phyloP scores from a whole-genome alignment of 2,888 invertebrate genomes.

The Drosophila nigritarsus region DNA sequence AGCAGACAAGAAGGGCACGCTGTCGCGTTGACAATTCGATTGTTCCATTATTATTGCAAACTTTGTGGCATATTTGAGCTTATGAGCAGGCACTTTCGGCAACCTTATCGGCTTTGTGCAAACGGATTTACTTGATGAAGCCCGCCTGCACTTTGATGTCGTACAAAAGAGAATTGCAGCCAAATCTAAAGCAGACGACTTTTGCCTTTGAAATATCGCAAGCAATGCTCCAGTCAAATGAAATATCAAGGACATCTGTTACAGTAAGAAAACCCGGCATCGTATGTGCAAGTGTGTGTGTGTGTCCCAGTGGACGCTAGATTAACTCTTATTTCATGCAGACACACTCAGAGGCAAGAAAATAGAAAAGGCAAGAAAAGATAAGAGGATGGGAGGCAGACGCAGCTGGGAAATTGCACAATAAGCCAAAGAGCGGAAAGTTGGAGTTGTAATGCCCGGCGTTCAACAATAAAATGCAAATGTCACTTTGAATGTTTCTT shows the following conservation, averaged over 20 bases:
- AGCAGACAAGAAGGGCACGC: slow-evolving; percentile 23
- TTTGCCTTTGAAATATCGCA: slow-evolving; percentile 57
- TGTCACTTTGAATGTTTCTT: slow-evolving; percentile 68
- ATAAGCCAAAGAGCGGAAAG: slow-evolving; percentile 68
- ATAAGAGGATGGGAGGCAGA: slow-evolving; percentile 13
- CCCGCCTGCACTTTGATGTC: slow-evolving; percentile 66
- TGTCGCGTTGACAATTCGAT: slow-evolving; percentile 60
- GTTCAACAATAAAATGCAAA: slow-evolving; percentile 75
- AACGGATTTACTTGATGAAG: slow-evolving; percentile 63
- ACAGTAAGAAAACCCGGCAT: slow-evolving; percentile 39
- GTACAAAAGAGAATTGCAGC: slow-evolving; percentile 60
- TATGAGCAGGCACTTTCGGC: slow-evolving; percentile 34
- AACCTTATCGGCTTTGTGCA: slow-evolving; percentile 61
- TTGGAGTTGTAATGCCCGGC: slow-evolving; percentile 64
- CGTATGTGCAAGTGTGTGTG: slow-evolving; percentile 13
- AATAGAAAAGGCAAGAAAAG: slow-evolving; percentile 36
- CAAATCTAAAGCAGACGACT: slow-evolving; percentile 43
- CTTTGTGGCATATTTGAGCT: slow-evolving; percentile 57
- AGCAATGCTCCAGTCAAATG: slow-evolving; percentile 52
- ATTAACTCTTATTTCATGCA: slow-evolving; percentile 74
- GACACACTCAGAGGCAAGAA: slow-evolving; percentile 55
- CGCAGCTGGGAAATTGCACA: slow-evolving; percentile 60
- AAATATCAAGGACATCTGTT: slow-evolving; percentile 75
- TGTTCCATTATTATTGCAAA: slow-evolving; percentile 64
- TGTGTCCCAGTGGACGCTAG: slow-evolving; percentile 69